These are phyloP conservation scores for Dastarcus helophoroides DNA, from an alignment of 2,888 invertebrate genomes.

Conservation along the genomic window DNA sequence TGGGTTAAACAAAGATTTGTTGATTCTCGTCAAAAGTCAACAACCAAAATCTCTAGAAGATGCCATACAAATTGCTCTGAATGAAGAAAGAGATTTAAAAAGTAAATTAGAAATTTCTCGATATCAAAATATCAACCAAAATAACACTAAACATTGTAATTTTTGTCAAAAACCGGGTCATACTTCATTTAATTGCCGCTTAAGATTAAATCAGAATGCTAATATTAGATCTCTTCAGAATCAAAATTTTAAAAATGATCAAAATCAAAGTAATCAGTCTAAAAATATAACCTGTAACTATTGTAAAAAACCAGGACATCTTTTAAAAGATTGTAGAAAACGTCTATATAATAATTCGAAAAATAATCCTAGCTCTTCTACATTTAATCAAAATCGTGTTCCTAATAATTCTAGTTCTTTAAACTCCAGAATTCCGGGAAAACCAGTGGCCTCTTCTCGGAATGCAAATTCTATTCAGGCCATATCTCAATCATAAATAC, in stretches of 20 bases:
- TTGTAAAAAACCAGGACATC: conserved; percentile 14
- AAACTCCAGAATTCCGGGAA: conserved; percentile 6
- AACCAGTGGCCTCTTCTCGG: conserved; percentile 5
- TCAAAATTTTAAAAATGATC: background rate
- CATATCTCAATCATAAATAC: conserved; percentile 10
- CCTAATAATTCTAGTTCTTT: conserved; percentile 2
- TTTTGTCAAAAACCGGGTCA: conserved; percentile 10
- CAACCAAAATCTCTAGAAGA: conserved; percentile 20
- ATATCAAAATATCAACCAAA: conserved; percentile 2
- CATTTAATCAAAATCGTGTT: conserved; percentile 1
- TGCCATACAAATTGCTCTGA: conserved; percentile 20
- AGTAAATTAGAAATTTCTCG: conserved; percentile 11
- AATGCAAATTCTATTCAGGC: conserved; percentile 8
- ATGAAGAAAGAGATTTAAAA: conserved; percentile 21
- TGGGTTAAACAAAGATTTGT: conserved; percentile 21
- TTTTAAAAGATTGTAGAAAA: conserved; percentile 13
- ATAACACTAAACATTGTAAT: conserved; percentile 4
- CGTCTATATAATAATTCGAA: conserved; percentile 16
- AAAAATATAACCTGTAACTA: conserved; percentile 9
- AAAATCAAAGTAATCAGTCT: background rate
- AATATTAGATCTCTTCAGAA: conserved; percentile 3
- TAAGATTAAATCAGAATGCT: background rate
- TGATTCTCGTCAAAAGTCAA: conserved; percentile 23
- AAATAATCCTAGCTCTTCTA: conserved; percentile 4
- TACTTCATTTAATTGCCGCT: conserved; percentile 3